A percentile compares a stretch with the other conserved stretches of the same genome.
These are phyloP conservation scores for Acanthopleura granulata DNA, from an alignment of 2,888 invertebrate genomes.

Conservation along the genomic window DNA sequence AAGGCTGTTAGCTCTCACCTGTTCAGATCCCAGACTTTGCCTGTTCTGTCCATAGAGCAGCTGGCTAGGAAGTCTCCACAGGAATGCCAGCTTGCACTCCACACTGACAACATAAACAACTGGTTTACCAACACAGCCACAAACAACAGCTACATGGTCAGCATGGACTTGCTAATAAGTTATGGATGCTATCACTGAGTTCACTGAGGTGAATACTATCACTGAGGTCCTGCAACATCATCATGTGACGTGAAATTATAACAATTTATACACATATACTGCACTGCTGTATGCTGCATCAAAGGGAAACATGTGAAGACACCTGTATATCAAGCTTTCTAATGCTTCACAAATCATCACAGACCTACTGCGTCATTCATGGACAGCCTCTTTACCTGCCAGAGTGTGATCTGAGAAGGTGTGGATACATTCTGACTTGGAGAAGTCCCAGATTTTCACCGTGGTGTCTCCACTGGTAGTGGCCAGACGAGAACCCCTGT, in stretches of 20 bases:
- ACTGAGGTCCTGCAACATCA: no score
- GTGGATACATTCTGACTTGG: constrained; percentile 67
- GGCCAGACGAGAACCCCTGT: constrained; percentile 64
- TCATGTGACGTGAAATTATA: no score
- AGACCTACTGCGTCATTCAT: no score
- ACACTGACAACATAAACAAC: constrained; percentile 50
- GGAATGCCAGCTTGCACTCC: constrained; percentile 68
- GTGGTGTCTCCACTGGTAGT: constrained; percentile 69
- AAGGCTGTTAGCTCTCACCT: constrained; percentile 37
- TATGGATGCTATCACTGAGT: neutral
- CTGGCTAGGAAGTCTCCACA: constrained; percentile 70
- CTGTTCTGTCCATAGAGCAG: constrained; percentile 68
- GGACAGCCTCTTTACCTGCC: constrained; percentile 50
- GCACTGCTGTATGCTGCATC: no score
- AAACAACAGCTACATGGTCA: neutral
- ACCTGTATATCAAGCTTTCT: neutral
- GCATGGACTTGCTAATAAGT: neutral
- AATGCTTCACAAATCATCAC: no score
- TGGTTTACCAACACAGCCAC: no score
- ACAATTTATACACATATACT: no score
- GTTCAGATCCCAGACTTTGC: constrained; percentile 69
- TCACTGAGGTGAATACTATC: no score
- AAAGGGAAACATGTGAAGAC: neutral
- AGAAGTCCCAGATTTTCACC: constrained; percentile 69
- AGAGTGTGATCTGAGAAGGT: constrained; percentile 69